Evolutionary conservation across 2,113 vertebrate genomes (phyloP).

Genomic region (Isichthys henryi): DNA sequence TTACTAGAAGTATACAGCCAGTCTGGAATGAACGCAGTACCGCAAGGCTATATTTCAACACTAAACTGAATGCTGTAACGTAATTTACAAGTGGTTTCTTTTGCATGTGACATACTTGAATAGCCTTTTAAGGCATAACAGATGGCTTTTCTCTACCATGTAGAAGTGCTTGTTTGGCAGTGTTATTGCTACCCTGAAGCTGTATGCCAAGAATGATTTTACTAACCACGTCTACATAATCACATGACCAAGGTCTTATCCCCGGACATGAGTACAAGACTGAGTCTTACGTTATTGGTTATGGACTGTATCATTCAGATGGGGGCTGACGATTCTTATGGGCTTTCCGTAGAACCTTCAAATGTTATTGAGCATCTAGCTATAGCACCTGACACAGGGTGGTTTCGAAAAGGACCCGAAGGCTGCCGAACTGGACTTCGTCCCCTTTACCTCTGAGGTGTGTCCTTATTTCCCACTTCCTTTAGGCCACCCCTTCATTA

Average conservation of each 20-base stretch:
- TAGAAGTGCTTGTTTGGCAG: conserved; percentile 58
- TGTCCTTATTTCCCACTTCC: conserved; percentile 7
- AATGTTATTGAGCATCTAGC: not conserved
- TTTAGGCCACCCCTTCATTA: conserved; percentile 87
- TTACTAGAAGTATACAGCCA: not conserved
- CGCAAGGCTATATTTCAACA: not conserved
- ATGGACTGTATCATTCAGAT: conserved; percentile 71
- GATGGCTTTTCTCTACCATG: conserved; percentile 34
- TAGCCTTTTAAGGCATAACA: conserved; percentile 50
- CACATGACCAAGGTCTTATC: conserved; percentile 68
- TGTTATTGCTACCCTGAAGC: conserved; percentile 51
- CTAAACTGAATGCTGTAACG: not conserved
- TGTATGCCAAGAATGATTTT: conserved; percentile 59
- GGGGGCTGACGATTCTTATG: conserved; percentile 78
- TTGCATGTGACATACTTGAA: not conserved
- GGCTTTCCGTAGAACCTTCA: conserved; percentile 30
- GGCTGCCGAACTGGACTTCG: not conserved
- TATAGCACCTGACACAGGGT: not conserved
- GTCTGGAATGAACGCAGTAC: not conserved
- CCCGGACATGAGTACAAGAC: conserved; percentile 57
- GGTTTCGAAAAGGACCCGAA: not conserved
- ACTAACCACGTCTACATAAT: conserved; percentile 65
- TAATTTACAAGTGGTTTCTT: not conserved
- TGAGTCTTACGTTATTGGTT: conserved; percentile 56
- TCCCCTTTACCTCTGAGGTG: conserved; percentile 25